Base-by-base conservation (phyloP, 2,888 invertebrate species). In the Schrankia costaestrigalis region DNA sequence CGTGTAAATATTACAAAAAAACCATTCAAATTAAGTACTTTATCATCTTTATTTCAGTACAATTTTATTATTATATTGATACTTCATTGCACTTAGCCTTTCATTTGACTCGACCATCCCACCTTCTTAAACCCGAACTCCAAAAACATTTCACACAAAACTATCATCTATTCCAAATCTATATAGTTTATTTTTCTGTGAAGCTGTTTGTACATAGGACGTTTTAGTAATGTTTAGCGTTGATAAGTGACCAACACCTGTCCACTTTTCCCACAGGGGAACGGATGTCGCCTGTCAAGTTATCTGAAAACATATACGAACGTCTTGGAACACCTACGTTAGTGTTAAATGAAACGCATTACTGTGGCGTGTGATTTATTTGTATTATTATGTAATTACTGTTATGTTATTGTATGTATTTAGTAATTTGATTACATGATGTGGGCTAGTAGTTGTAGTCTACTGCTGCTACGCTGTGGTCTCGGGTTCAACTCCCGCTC, bases 221-320 rank as follows among this genome's bases (percentile, higher is more conserved):
- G 56, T 66, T 56, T 49, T 54, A 56, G 54, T 49, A 49, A 56
- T 53, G 56, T 60, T 56, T 53, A 64, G n/a, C 59, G 54, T 61
- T 63, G 78, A 77, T 78, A 80, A 75, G 68, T 77, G 78, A 74
- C 69, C n/a, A 76, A 61, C 85, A 86, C 85, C 85, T 85, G 85
- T 77, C 76, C 53, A 52, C 72, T 82, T 86, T 85, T 85, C 85
- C 84, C 84, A 84, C 84, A 78, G 63, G 22, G 46, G 55, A 71
- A 62, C 84, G 85, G 85, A 84, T 82, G 80, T 74, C 57, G 66
- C 66, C 63, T 71, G 78, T 78, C 78, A 59, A 60, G 68, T 57
- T 76, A 78, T 81, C 80, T 78, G 72, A 72, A 78, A 75, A 78
- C 72, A 75, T 67, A 67, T 63, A 66, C 65, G 49, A 41, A 56